Evolutionary conservation across 2,113 vertebrate genomes (phyloP).

Genomic region (Riparia riparia): DNA sequence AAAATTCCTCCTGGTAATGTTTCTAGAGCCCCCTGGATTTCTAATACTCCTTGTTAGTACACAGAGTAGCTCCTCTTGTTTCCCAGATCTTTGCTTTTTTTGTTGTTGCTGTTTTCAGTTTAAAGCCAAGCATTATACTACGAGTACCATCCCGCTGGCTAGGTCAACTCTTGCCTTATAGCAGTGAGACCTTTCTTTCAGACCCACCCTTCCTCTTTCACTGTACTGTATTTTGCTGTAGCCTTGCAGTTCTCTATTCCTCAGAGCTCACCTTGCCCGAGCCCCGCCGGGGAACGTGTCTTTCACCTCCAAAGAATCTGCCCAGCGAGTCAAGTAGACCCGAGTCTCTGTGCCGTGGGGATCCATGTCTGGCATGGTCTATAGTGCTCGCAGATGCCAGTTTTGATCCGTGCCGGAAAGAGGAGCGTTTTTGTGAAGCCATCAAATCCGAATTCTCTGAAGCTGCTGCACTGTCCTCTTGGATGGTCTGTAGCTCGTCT

Average conservation of each 20-base stretch:
- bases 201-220: conserved; percentile 51
- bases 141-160: not conserved
- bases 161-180: conserved; percentile 67
- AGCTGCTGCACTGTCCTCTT: conserved; percentile 88
- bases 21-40: not conserved
- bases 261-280: conserved; percentile 92
- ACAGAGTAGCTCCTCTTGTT: not conserved
- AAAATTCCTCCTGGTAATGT: not conserved
- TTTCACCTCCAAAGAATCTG: conserved; percentile 95
- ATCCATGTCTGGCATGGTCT: conserved; percentile 86
- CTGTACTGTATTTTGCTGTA: conserved; percentile 11
- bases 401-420: conserved; percentile 82
- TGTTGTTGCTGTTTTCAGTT: not conserved
- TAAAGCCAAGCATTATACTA: not conserved
- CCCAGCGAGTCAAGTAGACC: conserved; percentile 95
- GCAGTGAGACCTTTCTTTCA: conserved; percentile 11
- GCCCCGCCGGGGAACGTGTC: conserved; percentile 89
- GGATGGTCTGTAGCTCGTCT: conserved; percentile 98
- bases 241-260: conserved; percentile 75
- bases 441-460: conserved; percentile 87
- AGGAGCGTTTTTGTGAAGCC: conserved; percentile 88
- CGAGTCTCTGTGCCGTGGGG: conserved; percentile 90
- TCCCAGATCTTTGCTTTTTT: not conserved
- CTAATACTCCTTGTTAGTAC: not conserved
- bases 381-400: conserved; percentile 93